Conservation (phyloP, 2,888 invertebrate genomes). For the Mythimna vitellina region DNA sequence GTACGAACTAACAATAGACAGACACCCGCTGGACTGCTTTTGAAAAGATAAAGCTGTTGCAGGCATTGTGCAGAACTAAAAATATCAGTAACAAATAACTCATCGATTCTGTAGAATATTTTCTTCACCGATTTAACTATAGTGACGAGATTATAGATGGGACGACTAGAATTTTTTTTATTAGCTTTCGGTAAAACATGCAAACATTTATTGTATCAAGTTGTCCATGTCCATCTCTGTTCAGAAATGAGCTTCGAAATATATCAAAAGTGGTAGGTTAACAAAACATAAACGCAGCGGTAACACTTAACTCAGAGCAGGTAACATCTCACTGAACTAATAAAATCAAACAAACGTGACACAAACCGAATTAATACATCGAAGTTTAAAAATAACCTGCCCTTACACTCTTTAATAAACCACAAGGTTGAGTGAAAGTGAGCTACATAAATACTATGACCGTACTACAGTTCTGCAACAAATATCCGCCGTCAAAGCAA, state of each 20-base stretch:
- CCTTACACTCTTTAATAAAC: constrained; percentile 28
- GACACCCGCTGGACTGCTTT: background rate
- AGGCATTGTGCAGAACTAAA: background rate
- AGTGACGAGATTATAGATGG: background rate
- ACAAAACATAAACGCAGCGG: too few species aligned
- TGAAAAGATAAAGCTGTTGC: background rate
- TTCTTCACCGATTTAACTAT: background rate
- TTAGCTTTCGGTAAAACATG: background rate
- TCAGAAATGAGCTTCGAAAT: background rate
- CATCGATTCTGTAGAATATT: background rate
- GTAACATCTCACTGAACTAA: background rate
- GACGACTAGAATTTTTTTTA: background rate
- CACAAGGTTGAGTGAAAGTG: constrained; percentile 45
- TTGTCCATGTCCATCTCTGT: background rate
- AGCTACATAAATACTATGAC: constrained; percentile 37
- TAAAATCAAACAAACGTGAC: constrained; percentile 2
- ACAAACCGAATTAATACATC: constrained; percentile 12
- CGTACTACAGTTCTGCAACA: constrained; percentile 45
- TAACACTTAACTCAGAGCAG: background rate
- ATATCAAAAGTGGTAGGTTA: too few species aligned
- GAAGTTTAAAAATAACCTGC: constrained; percentile 32
- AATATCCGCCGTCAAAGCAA: constrained; percentile 47
- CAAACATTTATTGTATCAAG: background rate
- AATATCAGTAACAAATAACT: background rate
- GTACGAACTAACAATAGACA: background rate